phyloP scores from a whole-genome alignment of 2,888 invertebrate genomes.

The Notodromas monacha region DNA sequence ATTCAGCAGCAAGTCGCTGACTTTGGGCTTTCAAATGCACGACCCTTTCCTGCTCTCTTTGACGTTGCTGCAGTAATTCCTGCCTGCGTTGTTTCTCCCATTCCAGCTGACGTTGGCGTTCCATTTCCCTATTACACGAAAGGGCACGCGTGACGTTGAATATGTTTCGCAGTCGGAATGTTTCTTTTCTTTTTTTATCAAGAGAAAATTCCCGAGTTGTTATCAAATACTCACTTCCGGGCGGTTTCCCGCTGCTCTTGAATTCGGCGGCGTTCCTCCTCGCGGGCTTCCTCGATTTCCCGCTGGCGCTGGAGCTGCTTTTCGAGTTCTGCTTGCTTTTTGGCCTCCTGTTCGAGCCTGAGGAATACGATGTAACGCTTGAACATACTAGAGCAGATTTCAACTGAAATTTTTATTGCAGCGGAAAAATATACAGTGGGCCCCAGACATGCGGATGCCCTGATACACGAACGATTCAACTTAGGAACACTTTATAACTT shows the following conservation, averaged over 20 bases:
- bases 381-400: slow-evolving; percentile 1
- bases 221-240: slow-evolving; percentile 24
- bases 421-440: too few relatives aligned
- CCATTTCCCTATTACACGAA: too few relatives aligned
- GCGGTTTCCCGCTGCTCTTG: slow-evolving; percentile 47
- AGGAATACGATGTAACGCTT: too few relatives aligned
- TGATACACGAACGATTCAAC: too few relatives aligned
- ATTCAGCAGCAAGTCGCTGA: slow-evolving; percentile 44
- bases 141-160: too few relatives aligned
- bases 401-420: slow-evolving; percentile 7
- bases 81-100: slow-evolving; percentile 73
- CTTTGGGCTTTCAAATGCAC: slow-evolving; percentile 53
- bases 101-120: slow-evolving; percentile 69
- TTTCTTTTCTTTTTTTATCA: too few relatives aligned
- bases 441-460: too few relatives aligned
- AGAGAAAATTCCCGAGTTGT: too few relatives aligned
- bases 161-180: too few relatives aligned
- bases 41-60: slow-evolving; percentile 51
- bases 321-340: slow-evolving; percentile 57
- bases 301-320: slow-evolving; percentile 41
- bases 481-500: too few relatives aligned
- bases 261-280: slow-evolving; percentile 41
- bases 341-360: slow-evolving; percentile 30
- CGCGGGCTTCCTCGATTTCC: slow-evolving; percentile 34
- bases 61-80: slow-evolving; percentile 52